Conservation (phyloP, 1,140 invertebrate species). For the Nasonia giraulti region DNA sequence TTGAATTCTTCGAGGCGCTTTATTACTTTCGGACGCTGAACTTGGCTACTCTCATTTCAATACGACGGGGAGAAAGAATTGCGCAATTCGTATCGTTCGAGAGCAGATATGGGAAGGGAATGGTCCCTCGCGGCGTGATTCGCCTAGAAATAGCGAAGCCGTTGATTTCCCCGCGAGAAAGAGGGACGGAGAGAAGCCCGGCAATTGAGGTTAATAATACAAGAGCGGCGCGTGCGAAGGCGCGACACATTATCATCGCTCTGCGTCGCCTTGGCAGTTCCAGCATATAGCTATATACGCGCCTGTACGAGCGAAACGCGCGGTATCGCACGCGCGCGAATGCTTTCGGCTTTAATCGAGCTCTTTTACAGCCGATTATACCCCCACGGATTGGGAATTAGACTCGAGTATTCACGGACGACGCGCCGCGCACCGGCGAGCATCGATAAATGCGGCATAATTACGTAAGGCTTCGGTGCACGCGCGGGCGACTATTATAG, state of each 20-base stretch:
- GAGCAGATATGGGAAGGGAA: not conserved
- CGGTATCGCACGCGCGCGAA: not conserved
- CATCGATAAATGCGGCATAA: slow-evolving; percentile 51
- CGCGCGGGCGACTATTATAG: not conserved
- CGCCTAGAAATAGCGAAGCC: slow-evolving; percentile 42
- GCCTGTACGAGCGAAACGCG: not conserved
- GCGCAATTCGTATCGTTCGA: not conserved
- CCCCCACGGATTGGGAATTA: not conserved
- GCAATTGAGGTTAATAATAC: slow-evolving; percentile 66
- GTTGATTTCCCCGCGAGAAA: not conserved
- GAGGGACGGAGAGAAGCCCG: slow-evolving; percentile 15
- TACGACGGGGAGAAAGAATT: not conserved
- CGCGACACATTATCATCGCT: slow-evolving; percentile 54
- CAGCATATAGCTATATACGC: not conserved
- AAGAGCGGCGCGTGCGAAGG: slow-evolving; percentile 48
- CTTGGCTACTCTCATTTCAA: not conserved
- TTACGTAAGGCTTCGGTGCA: slow-evolving; percentile 58
- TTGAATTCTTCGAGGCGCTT: not conserved
- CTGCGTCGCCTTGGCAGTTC: slow-evolving; percentile 17
- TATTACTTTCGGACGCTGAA: not conserved
- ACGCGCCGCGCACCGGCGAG: not conserved
- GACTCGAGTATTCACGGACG: slow-evolving; percentile 19
- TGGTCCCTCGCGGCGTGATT: not conserved
- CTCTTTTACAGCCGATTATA: too few relatives aligned
- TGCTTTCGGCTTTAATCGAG: too few relatives aligned